Conservation (phyloP, 2,113 vertebrate species). For the Odontophorus gujanensis region DNA sequence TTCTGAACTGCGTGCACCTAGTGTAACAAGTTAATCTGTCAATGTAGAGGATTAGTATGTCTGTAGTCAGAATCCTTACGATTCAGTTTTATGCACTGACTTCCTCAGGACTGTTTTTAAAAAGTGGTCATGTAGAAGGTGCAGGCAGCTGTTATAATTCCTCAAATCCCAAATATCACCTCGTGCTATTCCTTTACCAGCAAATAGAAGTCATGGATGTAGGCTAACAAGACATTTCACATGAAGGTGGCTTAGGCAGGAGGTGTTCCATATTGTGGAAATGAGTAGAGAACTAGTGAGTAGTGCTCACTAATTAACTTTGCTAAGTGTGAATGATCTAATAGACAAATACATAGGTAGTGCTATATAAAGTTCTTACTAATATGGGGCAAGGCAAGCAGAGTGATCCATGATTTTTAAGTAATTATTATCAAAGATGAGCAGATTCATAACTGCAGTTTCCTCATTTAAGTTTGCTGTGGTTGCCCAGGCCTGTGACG, state of each 20-base stretch:
- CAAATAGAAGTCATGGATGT: neutral
- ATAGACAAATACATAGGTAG: neutral
- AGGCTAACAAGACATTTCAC: constrained; percentile 13
- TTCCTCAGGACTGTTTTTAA: constrained; percentile 25
- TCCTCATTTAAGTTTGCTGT: neutral
- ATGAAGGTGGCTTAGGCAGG: neutral
- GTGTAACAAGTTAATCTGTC: neutral
- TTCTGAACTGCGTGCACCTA: neutral
- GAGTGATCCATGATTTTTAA: neutral
- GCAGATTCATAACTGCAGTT: neutral
- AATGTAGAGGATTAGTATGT: constrained; percentile 17
- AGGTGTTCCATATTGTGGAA: neutral
- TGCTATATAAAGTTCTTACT: neutral
- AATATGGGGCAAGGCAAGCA: neutral
- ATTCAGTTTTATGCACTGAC: neutral
- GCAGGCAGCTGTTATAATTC: neutral
- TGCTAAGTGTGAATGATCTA: neutral
- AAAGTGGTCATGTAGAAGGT: neutral
- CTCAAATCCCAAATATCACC: constrained; percentile 19
- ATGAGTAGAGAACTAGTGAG: neutral
- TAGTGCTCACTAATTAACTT: neutral
- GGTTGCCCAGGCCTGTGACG: neutral
- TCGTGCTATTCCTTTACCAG: neutral
- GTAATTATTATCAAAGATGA: neutral
- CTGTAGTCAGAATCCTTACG: neutral